phyloP scores from a whole-genome alignment of 2,113 vertebrate species.

The Apaloderma vittatum region DNA sequence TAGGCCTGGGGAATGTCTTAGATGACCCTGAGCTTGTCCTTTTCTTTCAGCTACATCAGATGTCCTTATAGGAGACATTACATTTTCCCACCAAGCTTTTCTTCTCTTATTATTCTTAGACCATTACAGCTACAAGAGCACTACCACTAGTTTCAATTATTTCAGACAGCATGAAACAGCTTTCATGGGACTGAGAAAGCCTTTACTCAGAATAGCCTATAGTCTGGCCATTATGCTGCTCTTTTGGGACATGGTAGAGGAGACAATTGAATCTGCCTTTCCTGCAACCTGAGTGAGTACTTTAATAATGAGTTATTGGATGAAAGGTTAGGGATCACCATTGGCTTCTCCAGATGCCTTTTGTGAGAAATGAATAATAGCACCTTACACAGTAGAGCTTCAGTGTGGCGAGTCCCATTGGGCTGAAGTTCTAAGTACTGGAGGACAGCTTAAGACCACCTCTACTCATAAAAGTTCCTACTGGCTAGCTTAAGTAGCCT shows the following conservation, averaged over 20 bases:
- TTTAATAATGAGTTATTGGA: conserved; percentile 38
- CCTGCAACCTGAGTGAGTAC: background rate
- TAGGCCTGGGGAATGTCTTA: background rate
- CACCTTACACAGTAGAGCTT: background rate
- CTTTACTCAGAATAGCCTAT: conserved; percentile 33
- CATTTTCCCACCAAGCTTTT: conserved; percentile 27
- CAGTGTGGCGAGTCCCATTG: background rate
- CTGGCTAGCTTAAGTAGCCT: background rate
- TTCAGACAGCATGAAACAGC: conserved; percentile 49
- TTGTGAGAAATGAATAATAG: conserved; percentile 3
- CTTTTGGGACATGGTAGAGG: background rate
- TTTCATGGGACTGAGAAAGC: conserved; percentile 56
- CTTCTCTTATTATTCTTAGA: conserved; percentile 43
- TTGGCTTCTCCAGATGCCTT: background rate
- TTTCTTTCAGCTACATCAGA: conserved; percentile 16
- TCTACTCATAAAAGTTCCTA: background rate
- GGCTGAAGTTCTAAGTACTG: conserved; percentile 8
- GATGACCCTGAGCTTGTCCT: conserved; percentile 39
- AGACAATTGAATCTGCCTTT: conserved; percentile 40
- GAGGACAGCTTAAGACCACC: background rate
- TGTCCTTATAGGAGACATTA: conserved; percentile 11
- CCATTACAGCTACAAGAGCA: conserved; percentile 20
- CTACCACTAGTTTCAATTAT: conserved; percentile 58
- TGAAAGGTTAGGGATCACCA: conserved; percentile 25
- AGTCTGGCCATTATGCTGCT: conserved; percentile 41